phyloP scores from a whole-genome alignment of 2,888 invertebrate species.

The Aspidapion aeneum region DNA sequence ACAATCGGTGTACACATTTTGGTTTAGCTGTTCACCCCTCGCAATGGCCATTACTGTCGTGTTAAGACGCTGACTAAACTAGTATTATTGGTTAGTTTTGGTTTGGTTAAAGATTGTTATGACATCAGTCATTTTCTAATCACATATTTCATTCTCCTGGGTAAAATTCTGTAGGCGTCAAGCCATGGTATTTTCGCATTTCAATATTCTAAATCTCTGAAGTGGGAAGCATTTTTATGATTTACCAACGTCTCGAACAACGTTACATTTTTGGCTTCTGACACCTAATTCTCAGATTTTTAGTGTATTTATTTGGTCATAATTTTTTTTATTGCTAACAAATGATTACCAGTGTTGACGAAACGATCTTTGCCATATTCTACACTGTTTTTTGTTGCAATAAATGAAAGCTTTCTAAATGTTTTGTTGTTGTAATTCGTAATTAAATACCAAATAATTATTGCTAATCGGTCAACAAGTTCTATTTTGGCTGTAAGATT shows the following conservation, averaged over 20 bases:
- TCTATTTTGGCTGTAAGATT: too few species aligned
- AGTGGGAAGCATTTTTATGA: background rate
- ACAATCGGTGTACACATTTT: too few species aligned
- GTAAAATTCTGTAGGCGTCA: too few species aligned
- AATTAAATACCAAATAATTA: background rate
- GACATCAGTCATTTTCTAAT: too few species aligned
- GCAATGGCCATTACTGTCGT: too few species aligned
- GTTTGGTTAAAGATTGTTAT: too few species aligned
- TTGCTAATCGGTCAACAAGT: background rate
- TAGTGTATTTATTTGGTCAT: background rate
- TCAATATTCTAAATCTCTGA: background rate
- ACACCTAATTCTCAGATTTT: too few species aligned
- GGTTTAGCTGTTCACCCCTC: too few species aligned
- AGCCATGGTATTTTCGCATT: background rate
- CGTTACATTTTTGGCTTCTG: too few species aligned
- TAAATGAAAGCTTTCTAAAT: background rate
- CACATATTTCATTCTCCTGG: too few species aligned
- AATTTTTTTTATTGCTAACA: background rate
- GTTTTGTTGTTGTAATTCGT: background rate
- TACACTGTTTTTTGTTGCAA: background rate
- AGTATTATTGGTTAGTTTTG: too few species aligned
- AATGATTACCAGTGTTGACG: background rate
- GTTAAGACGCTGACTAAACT: too few species aligned
- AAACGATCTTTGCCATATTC: background rate
- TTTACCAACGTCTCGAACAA: background rate